A percentile compares a stretch with the other conserved stretches of the same genome.
phyloP scores from a whole-genome alignment of 2,888 invertebrate genomes.

The Chorisops tibialis region DNA sequence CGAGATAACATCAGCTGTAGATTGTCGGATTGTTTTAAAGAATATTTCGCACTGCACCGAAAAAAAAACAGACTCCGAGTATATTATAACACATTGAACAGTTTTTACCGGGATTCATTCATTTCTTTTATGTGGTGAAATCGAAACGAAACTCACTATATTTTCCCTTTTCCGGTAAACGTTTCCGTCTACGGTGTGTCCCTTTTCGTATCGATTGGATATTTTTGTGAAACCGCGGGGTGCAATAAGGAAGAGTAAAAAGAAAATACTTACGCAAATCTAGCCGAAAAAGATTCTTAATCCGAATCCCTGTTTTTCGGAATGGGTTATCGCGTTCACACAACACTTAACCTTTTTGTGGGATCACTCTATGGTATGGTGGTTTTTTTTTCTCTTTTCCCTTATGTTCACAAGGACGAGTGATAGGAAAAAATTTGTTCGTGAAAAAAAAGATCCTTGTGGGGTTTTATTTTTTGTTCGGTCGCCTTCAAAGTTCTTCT shows the following conservation, averaged over 20 bases:
- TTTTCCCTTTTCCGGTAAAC: background rate
- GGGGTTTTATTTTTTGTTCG: background rate
- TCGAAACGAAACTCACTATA: no score
- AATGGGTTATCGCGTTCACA: constrained; percentile 25
- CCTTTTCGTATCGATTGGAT: constrained; percentile 7
- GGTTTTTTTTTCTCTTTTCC: constrained; percentile 18
- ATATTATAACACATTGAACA: no score
- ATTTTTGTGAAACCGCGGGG: background rate
- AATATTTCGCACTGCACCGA: no score
- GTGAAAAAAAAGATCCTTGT: constrained; percentile 19
- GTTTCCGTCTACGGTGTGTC: background rate
- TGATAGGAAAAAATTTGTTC: constrained; percentile 9
- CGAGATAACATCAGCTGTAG: constrained; percentile 23
- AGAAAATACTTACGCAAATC: constrained; percentile 14
- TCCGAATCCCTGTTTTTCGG: background rate
- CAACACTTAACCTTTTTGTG: constrained; percentile 20
- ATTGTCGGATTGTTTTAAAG: constrained; percentile 2
- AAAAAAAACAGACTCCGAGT: background rate
- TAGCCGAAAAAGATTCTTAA: background rate
- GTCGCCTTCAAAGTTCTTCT: constrained; percentile 6
- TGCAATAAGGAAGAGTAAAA: background rate
- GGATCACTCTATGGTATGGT: constrained; percentile 20
- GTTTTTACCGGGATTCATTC: no score
- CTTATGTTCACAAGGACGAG: no score
- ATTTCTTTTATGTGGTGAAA: no score